Evolutionary conservation across 1,140 invertebrate genomes (phyloP).

Genomic region (Anoplolepis gracilipes): DNA sequence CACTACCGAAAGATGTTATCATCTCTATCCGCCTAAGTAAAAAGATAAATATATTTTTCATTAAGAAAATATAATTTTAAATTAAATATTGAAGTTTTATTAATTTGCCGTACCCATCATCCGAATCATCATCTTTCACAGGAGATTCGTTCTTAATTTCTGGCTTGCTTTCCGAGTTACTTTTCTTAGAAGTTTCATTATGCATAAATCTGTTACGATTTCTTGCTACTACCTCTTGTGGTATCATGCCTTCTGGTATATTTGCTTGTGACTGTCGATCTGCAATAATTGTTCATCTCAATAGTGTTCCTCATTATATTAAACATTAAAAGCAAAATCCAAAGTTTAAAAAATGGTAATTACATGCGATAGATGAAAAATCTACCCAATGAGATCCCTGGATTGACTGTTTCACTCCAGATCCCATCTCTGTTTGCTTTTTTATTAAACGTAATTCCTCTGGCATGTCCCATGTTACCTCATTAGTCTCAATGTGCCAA

Average conservation of each 20-base stretch:
- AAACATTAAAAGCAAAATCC: background rate
- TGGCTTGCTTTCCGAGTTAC: slow-evolving; percentile 18
- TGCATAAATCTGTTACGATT: slow-evolving; percentile 78
- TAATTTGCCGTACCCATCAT: slow-evolving; percentile 56
- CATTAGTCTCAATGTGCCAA: slow-evolving; percentile 90
- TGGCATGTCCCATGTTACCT: slow-evolving; percentile 91
- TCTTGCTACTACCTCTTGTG: slow-evolving; percentile 83
- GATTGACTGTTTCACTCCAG: slow-evolving; percentile 62
- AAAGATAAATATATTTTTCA: slow-evolving; percentile 58
- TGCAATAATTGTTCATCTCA: slow-evolving; percentile 48
- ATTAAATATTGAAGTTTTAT: background rate
- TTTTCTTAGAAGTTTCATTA: slow-evolving; percentile 39
- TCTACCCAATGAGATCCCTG: slow-evolving; percentile 78
- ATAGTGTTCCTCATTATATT: background rate
- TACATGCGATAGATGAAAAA: slow-evolving; percentile 72
- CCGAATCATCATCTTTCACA: slow-evolving; percentile 64
- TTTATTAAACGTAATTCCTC: slow-evolving; percentile 84
- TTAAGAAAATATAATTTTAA: background rate
- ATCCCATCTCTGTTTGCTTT: slow-evolving; percentile 70
- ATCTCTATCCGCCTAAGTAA: slow-evolving; percentile 87
- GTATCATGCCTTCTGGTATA: slow-evolving; percentile 84
- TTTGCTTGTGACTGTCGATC: slow-evolving; percentile 81
- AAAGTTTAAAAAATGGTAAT: slow-evolving; percentile 18
- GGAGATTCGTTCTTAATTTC: slow-evolving; percentile 55
- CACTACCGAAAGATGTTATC: slow-evolving; percentile 87